These are phyloP conservation scores for Vanessa cardui DNA, from an alignment of 2,888 invertebrate genomes.

Conservation along the genomic window DNA sequence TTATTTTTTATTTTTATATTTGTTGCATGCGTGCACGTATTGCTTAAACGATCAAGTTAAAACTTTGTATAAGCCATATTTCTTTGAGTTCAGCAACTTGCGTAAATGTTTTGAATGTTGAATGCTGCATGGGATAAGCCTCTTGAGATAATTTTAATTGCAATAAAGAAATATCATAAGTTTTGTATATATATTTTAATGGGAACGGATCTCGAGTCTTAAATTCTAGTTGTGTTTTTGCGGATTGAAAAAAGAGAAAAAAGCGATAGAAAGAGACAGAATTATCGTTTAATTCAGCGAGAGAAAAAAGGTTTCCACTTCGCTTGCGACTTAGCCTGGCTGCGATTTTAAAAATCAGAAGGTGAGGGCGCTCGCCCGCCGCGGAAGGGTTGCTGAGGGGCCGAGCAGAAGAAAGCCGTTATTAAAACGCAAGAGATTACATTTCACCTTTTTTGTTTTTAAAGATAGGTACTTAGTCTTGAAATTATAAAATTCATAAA, in stretches of 20 bases:
- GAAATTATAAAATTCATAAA: conserved; percentile 13
- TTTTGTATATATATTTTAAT: too few species aligned
- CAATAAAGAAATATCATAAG: too few species aligned
- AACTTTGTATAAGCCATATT: too few species aligned
- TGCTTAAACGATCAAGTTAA: too few species aligned
- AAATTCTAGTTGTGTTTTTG: conserved; percentile 1
- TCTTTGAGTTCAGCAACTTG: too few species aligned
- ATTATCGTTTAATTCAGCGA: conserved; percentile 38
- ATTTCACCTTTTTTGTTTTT: conserved; percentile 61
- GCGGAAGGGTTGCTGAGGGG: conserved; percentile 58
- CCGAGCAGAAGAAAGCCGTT: conserved; percentile 71
- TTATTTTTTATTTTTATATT: background rate
- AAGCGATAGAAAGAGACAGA: conserved; percentile 34
- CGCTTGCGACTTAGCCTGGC: conserved; percentile 67
- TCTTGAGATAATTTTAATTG: too few species aligned
- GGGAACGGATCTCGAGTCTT: background rate
- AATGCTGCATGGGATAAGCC: too few species aligned
- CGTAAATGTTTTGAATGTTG: too few species aligned
- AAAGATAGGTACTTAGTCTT: conserved; percentile 42
- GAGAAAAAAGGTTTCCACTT: conserved; percentile 39
- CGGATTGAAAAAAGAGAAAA: conserved; percentile 12
- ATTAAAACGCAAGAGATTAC: conserved; percentile 75
- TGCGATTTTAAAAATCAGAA: conserved; percentile 77
- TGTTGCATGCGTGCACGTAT: too few species aligned
- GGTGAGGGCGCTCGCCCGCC: conserved; percentile 52